Base-by-base conservation (phyloP, 2,113 vertebrate species). In the Cyanistes caeruleus region DNA sequence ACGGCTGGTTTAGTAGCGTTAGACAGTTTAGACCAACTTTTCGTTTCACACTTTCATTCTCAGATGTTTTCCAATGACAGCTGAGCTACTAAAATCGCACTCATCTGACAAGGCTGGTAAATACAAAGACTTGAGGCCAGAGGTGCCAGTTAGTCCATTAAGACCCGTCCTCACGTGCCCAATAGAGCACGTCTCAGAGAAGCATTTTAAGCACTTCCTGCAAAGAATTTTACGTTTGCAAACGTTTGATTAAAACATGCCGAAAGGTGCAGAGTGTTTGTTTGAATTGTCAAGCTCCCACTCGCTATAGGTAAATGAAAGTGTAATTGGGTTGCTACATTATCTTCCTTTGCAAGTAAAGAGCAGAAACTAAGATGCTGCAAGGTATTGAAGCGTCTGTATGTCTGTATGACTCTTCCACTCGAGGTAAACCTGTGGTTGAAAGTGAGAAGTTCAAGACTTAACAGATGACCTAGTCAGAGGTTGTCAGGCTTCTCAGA, bases 251-350 rank as follows among this genome's bases (percentile, higher is more conserved):
- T 72, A 35, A 60, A 80, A 41, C 4, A 7, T 15, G 17, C 21
- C 5, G 20, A 37, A 51, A 62, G 59, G 18, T 31, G 7, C 27
- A 8, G 15, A 15, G 15, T 21, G 2, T 51, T 56, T 76, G 19
- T 23, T 69, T 73, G 49, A 80, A 22, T 19, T 85, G n/a, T 70
- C 43, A 46, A 82, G 30, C 18, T 75, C 16, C 20, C 5, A 8
- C 18, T 79, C 10, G 18, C 31, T 62, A 3, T 4, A 62, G 13
- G 10, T 64, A 76, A 88, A 59, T 72, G 56, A 70, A 78, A 31
- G 19, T 48, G 24, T 21, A 33, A 51, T 35, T 3, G 1, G 5
- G 33, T 59, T 1, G 0, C 33, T 20, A 14, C 4, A 0, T 75
- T 84, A 2, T 63, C 10, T 84, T 77, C 10, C 11, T 15, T n/a